Evolutionary conservation across 2,113 vertebrate genomes (phyloP).

Genomic region (Hylia prasina): DNA sequence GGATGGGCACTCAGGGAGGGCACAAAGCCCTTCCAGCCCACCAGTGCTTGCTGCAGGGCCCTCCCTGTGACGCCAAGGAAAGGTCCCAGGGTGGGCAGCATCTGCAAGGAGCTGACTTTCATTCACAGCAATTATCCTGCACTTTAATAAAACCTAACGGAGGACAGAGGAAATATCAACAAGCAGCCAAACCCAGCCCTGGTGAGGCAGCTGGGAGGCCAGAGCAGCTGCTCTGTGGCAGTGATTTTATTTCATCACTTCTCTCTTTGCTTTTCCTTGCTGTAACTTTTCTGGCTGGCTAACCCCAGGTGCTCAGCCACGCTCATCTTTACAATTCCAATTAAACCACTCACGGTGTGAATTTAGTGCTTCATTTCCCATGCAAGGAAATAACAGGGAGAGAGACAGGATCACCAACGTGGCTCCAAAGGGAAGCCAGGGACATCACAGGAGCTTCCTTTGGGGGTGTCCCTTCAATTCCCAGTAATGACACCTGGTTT

Average conservation of each 20-base stretch:
- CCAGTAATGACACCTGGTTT: background rate
- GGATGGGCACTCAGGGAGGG: background rate
- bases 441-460: background rate
- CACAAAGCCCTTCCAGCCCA: background rate
- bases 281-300: background rate
- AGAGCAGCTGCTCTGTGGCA: background rate
- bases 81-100: background rate
- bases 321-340: background rate
- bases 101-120: background rate
- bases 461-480: background rate
- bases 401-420: fast-evolving
- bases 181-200: background rate
- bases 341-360: background rate
- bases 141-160: background rate
- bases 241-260: background rate
- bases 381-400: background rate
- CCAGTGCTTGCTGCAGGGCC: background rate
- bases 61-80: background rate
- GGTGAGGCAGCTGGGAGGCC: background rate
- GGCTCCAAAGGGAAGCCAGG: background rate
- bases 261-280: background rate
- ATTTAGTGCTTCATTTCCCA: background rate
- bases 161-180: background rate
- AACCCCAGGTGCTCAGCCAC: background rate
- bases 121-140: background rate